Conservation (phyloP, 2,888 invertebrate genomes). For the Cantharis flavilabris region DNA sequence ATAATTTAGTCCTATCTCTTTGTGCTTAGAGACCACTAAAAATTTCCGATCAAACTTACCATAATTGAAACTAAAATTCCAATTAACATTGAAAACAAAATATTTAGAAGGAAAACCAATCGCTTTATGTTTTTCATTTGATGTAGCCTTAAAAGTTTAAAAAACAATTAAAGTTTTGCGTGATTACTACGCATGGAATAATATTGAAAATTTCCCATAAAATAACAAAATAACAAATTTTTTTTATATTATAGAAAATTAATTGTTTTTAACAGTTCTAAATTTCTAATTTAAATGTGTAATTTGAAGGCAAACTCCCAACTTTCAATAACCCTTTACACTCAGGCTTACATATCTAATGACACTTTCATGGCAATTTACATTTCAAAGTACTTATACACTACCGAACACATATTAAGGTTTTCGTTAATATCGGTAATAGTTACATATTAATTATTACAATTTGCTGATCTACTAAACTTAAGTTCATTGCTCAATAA, state of each 20-base stretch:
- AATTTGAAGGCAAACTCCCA: background rate
- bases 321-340: conserved; percentile 6
- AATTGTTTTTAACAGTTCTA: background rate
- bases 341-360: background rate
- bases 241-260: background rate
- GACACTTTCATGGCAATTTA: conserved; percentile 4
- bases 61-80: background rate
- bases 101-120: background rate
- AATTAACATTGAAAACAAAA: background rate
- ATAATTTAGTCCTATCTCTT: background rate
- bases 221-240: too few species aligned
- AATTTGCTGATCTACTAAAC: background rate
- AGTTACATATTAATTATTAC: background rate
- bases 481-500: background rate
- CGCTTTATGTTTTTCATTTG: conserved; percentile 2
- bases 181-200: background rate
- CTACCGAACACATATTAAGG: background rate
- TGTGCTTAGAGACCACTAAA: background rate
- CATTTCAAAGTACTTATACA: conserved; percentile 5
- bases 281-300: background rate
- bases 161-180: conserved; percentile 1
- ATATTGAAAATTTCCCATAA: background rate
- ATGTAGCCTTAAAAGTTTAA: conserved; percentile 7
- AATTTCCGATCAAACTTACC: background rate
- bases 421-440: background rate